These are phyloP conservation scores for Osmoderma eremita DNA, from an alignment of 2,888 invertebrate species.

Conservation along the genomic window DNA sequence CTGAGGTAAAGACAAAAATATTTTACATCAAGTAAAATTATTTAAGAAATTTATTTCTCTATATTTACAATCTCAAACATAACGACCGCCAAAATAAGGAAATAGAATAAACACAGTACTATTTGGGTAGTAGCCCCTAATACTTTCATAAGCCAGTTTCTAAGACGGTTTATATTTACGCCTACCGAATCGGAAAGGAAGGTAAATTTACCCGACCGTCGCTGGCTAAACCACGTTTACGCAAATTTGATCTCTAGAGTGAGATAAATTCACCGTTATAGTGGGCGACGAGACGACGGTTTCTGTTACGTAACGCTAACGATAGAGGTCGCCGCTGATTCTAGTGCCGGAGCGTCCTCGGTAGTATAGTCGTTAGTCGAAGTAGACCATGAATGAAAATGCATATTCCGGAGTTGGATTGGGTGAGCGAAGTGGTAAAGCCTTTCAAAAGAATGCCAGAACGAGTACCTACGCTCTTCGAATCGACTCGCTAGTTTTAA, in stretches of 20 bases:
- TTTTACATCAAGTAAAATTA: too few species aligned
- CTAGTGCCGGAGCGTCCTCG: not conserved
- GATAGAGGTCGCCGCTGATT: not conserved
- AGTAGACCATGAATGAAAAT: constrained; percentile 1
- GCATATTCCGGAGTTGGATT: not conserved
- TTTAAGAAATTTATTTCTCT: too few species aligned
- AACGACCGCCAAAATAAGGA: too few species aligned
- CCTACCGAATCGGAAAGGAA: not conserved
- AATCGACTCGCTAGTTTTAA: too few species aligned
- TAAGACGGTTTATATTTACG: not conserved
- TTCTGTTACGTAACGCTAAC: not conserved
- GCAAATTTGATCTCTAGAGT: not conserved
- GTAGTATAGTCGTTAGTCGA: not conserved
- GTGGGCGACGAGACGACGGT: not conserved
- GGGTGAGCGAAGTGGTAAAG: not conserved
- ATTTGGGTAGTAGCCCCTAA: not conserved
- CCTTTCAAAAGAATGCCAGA: too few species aligned
- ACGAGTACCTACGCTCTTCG: too few species aligned
- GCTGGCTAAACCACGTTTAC: not conserved
- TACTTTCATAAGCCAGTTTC: not conserved
- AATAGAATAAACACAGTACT: too few species aligned
- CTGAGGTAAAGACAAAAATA: too few species aligned
- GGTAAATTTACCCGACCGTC: not conserved
- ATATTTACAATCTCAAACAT: too few species aligned
- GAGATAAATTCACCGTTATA: not conserved